Percentiles rank a stretch among this genome's conserved stretches.
Conservation (phyloP, 2,113 vertebrate genomes). For the Trochalopteron elliotii region DNA sequence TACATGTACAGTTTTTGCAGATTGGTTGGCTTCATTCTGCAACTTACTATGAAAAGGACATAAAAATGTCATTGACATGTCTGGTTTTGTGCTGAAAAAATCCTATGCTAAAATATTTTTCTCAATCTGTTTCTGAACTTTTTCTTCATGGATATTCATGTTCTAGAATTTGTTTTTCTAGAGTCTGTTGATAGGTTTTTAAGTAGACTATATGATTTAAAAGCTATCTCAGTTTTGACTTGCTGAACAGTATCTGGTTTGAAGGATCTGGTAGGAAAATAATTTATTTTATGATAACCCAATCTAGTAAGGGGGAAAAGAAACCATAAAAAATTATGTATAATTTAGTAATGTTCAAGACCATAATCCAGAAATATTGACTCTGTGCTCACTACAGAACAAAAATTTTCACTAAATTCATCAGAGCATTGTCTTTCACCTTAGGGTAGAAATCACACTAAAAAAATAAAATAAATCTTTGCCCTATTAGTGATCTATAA, state of each 20-base stretch:
- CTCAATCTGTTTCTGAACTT: not conserved
- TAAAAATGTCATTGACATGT: constrained; percentile 30
- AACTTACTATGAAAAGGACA: constrained; percentile 7
- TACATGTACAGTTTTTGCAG: constrained; percentile 38
- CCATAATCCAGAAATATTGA: not conserved
- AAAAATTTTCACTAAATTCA: not conserved
- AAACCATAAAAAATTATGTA: not conserved
- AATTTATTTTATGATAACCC: not conserved
- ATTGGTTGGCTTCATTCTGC: constrained; percentile 41
- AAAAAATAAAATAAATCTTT: fast-evolving
- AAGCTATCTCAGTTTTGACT: not conserved
- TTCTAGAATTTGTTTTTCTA: not conserved
- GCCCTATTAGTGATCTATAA: not conserved
- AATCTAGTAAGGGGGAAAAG: not conserved
- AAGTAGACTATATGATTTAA: not conserved
- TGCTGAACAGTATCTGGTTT: not conserved
- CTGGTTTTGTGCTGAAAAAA: constrained; percentile 36
- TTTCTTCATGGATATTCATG: not conserved
- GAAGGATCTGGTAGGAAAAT: not conserved
- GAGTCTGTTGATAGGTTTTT: not conserved
- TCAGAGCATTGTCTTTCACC: not conserved
- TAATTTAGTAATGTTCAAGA: not conserved
- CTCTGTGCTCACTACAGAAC: not conserved
- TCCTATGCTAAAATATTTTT: not conserved
- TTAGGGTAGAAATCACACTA: not conserved